A percentile compares a stretch with the other conserved stretches of the same genome.
These are phyloP conservation scores for Plebejus anna DNA, from an alignment of 2,888 invertebrate genomes.

Conservation along the genomic window DNA sequence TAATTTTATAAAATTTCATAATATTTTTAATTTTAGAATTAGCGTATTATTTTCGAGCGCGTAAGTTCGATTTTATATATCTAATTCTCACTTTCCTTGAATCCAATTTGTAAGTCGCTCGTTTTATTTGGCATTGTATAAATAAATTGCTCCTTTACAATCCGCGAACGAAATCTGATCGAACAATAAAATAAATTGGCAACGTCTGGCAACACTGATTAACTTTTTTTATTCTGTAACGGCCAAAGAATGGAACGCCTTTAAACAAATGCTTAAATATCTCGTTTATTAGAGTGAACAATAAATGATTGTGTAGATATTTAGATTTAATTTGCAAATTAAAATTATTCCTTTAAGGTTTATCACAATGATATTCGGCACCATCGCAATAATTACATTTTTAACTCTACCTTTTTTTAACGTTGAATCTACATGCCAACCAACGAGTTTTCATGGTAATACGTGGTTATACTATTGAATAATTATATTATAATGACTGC, in stretches of 20 bases:
- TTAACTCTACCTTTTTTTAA: no score
- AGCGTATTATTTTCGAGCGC: not conserved
- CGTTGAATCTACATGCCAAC: no score
- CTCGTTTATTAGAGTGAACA: not conserved
- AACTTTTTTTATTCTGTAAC: constrained; percentile 14
- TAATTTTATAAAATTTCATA: no score
- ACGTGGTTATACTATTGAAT: no score
- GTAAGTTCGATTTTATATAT: not conserved
- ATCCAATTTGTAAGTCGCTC: constrained; percentile 19
- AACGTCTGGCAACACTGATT: constrained; percentile 24
- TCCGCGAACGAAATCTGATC: constrained; percentile 52
- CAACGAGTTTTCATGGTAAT: not conserved
- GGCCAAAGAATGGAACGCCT: constrained; percentile 12
- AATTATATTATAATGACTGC: no score
- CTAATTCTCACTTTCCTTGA: constrained; percentile 26
- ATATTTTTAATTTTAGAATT: not conserved
- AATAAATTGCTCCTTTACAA: constrained; percentile 26
- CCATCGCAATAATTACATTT: not conserved
- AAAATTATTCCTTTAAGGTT: not conserved
- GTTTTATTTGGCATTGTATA: constrained; percentile 28
- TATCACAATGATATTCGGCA: not conserved
- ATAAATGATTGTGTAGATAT: not conserved
- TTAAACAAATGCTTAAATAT: not conserved
- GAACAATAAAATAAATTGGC: constrained; percentile 45
- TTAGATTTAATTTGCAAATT: not conserved